Percentiles rank a stretch among this genome's conserved stretches.
Evolutionary conservation across 2,888 invertebrate genomes (phyloP).

Genomic region (Epistrophe grossulariae): DNA sequence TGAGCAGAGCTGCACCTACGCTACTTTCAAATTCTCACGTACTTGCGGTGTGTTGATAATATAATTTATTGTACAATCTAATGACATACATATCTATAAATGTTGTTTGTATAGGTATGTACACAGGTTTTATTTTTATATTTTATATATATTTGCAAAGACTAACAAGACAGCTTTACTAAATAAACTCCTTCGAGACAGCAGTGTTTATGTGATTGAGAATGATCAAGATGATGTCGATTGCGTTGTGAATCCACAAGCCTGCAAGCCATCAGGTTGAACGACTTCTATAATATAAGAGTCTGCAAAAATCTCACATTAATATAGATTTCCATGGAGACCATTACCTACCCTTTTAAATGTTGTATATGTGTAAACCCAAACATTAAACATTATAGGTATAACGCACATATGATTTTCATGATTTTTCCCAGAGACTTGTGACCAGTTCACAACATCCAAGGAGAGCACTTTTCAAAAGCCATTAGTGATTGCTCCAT

Average conservation of each 20-base stretch:
- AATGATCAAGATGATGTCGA: background rate
- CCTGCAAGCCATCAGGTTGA: background rate
- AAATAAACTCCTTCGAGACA: conserved; percentile 10
- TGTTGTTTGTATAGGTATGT: background rate
- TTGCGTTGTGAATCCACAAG: background rate
- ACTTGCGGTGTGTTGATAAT: background rate
- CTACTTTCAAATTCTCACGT: background rate
- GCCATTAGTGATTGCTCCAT: conserved; percentile 14
- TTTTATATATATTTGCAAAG: background rate
- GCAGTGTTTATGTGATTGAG: background rate
- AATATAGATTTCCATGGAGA: conserved; percentile 16
- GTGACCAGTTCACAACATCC: background rate
- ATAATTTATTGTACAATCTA: background rate
- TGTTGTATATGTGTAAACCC: background rate
- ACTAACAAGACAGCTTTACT: background rate
- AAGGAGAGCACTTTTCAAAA: background rate
- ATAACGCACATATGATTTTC: background rate
- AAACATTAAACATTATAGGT: background rate
- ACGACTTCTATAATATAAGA: conserved; percentile 2
- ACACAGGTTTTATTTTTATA: background rate
- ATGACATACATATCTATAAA: background rate
- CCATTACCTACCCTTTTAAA: background rate
- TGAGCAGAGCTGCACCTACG: background rate
- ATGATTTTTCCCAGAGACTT: conserved; percentile 1
- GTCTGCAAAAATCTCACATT: conserved; percentile 1